Evolutionary conservation across 2,797 vertebrate species (phyloP).

Genomic region (Tokudaia tokunoshimensis): DNA sequence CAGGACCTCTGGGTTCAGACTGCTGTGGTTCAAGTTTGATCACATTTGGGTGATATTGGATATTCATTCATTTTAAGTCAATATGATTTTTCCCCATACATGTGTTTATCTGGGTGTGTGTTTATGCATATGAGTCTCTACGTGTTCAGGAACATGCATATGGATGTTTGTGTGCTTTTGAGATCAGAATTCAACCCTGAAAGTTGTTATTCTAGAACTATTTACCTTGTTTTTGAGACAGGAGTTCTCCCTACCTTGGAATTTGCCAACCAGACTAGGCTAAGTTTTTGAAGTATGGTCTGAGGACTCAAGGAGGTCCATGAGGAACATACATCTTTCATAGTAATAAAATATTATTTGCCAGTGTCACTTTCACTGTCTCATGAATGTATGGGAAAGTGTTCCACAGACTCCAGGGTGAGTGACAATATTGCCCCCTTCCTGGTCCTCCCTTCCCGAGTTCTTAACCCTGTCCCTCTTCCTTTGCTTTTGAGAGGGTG

Average conservation of each 20-base stretch:
- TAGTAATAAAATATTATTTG: not conserved
- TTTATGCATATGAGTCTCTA: not conserved
- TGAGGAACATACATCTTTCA: not conserved
- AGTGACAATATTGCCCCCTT: not conserved
- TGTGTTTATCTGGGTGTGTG: not conserved
- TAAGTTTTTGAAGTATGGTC: slow-evolving; percentile 22
- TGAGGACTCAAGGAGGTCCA: not conserved
- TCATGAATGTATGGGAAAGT: not conserved
- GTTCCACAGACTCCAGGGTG: not conserved
- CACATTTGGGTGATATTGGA: slow-evolving; percentile 6
- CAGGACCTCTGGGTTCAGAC: not conserved
- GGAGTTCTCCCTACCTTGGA: not conserved
- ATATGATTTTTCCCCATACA: not conserved
- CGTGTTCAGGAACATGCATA: not conserved
- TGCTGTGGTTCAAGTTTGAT: slow-evolving; percentile 41
- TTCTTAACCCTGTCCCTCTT: too few relatives aligned
- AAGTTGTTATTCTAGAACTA: not conserved
- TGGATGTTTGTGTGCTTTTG: not conserved
- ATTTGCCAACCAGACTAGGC: not conserved
- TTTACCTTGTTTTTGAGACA: not conserved
- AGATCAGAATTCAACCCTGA: not conserved
- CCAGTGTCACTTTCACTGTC: not conserved
- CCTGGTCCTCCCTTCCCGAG: too few relatives aligned
- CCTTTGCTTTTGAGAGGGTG: too few relatives aligned
- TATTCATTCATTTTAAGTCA: not conserved